Base-by-base conservation (phyloP, 1,140 invertebrate genomes). In the Neotoxoptera formosana region DNA sequence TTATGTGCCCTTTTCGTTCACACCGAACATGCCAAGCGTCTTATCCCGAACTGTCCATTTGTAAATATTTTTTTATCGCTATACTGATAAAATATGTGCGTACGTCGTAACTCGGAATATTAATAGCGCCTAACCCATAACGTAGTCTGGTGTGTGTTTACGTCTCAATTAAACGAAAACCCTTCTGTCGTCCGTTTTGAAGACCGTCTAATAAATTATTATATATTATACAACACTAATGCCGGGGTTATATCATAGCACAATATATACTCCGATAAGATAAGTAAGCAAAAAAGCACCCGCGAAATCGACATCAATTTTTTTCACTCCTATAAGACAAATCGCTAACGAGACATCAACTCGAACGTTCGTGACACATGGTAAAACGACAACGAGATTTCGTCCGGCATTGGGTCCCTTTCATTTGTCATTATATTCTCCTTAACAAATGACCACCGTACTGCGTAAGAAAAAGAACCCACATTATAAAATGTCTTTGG, bases 361-460 rank as follows among this genome's bases (percentile, higher is more conserved):
- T 51, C 47, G n/a, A 51, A 86, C 84, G 84, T 86, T 51, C 87
- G 48, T 53, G 87, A 53, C 87, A 51, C 47, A 51, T n/a, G 86
- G 45, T 51, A 89, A 53, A 89, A 89, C 87, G 87, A 53, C 48
- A 51, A 36, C 87, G 21, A 23, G 47, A 88, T 88, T 51, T 88
- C 47, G 7, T 88, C 86, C 86, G 21, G 11, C 30, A n/a, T n/a
- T n/a, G 17, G 86, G 47, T 51, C 30, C n/a, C n/a, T n/a, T 88
- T 88, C 86, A 53, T 89, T 89, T 89, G 48, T 89, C 87, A 51
- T 89, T 89, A 89, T 89, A 53, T 53, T 89, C 87, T 89, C 87
- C n/a, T 34, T 51, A 34, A 89, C 87, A 89, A 89, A 89, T 89
- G 87, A 53, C 87, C 87, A n/a, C 6, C 48, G n/a, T 36, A 34